Evolutionary conservation across 2,797 vertebrate genomes (phyloP).

Genomic region (Typhlichthys eigenmanni): DNA sequence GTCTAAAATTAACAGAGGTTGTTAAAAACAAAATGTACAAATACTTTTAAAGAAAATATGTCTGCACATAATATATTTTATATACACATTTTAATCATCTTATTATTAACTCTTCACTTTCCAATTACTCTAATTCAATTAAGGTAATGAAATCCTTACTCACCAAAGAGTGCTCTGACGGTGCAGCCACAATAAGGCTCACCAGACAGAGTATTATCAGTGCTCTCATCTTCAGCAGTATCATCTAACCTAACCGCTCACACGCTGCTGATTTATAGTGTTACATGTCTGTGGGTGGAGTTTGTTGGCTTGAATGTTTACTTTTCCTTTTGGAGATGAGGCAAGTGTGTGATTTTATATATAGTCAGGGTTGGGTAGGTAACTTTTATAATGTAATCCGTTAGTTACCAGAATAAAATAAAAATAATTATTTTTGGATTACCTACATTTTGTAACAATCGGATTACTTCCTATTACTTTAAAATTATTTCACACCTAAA

Average conservation of each 20-base stretch:
- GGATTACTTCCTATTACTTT: no score
- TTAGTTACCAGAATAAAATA: no score
- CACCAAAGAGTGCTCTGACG: not conserved
- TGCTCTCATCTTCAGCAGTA: slow-evolving; percentile 27
- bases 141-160: not conserved
- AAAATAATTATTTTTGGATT: no score
- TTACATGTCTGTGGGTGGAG: slow-evolving; percentile 4
- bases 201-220: slow-evolving; percentile 9
- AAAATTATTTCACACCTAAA: no score
- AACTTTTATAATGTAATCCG: no score
- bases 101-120: not conserved
- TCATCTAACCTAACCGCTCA: not conserved
- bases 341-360: no score
- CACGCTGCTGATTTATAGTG: slow-evolving; percentile 10
- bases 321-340: no score
- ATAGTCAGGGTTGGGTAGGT: no score
- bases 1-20: not conserved
- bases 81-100: not conserved
- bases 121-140: not conserved
- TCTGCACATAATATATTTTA: not conserved
- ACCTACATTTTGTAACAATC: no score
- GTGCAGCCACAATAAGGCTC: slow-evolving; percentile 13
- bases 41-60: not conserved
- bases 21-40: not conserved
- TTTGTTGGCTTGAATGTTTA: not conserved